Base-by-base conservation (phyloP, 2,113 vertebrate genomes). In the Pandion haliaetus region DNA sequence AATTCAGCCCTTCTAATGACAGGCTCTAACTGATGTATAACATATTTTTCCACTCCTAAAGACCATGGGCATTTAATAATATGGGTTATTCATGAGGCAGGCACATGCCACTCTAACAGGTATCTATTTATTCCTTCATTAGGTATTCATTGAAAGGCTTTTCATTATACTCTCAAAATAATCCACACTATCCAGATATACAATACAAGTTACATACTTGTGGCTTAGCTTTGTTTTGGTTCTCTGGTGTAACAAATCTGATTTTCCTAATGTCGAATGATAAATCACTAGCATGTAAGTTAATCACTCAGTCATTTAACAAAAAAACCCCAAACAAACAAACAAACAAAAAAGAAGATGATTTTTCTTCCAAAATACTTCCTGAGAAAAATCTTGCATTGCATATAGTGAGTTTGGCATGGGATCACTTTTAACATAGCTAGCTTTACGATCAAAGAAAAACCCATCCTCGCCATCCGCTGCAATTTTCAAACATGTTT, bases 91-190 rank as follows among this genome's bases (percentile, higher is more conserved):
- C 55, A 93, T 67, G 49, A 93, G 45, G 73, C 45, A 93, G 55
- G 49, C n/a, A 78, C 49, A 59, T 40, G 36, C 10, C 47, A 63
- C 28, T 93, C 49, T 45, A 89, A 50, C 28, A 88, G 59, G 59
- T 88, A 90, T 52, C 65, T 69, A 65, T 91, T 94, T 73, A 85
- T 81, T 88, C 65, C 44, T 84, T 88, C 52, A 82, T 95, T 92
- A 88, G 69, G 47, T 62, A 83, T 82, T 86, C 7, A 93, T 12
- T 52, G 58, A 82, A 79, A 86, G 58, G 47, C 4, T 83, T 92
- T 95, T 82, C 61, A 72, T 86, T 88, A 69, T 71, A 62, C 28
- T 82, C 47, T 52, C 66, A 91, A 88, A 96, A 67, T 63, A 78
- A 93, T 74, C 42, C n/a, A 58, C 21, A 18, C 24, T 38, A 36